Conservation (phyloP, 2,113 vertebrate genomes). For the Centropus unirufus region DNA sequence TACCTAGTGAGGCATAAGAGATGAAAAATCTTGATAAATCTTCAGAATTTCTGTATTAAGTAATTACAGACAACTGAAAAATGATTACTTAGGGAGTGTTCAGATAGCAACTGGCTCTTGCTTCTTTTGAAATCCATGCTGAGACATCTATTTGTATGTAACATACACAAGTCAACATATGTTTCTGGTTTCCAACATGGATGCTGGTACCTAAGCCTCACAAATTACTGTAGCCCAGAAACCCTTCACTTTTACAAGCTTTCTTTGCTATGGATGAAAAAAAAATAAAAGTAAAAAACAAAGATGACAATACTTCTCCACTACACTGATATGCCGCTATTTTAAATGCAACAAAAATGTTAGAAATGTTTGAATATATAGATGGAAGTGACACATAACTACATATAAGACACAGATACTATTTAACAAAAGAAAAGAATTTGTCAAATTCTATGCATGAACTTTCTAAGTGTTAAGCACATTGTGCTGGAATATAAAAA, state of each 20-base stretch:
- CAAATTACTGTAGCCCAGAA: not conserved
- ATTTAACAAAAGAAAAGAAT: not conserved
- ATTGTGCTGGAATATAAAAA: not conserved
- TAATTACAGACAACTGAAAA: not conserved
- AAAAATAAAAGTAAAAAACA: not conserved
- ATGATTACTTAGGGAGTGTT: not conserved
- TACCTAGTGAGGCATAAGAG: not conserved
- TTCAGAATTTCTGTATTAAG: not conserved
- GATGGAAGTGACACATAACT: not conserved
- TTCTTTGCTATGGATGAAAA: not conserved
- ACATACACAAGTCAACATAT: not conserved
- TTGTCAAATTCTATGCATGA: not conserved
- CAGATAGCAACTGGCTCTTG: not conserved
- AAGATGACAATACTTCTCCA: not conserved
- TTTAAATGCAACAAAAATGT: not conserved
- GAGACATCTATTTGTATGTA: not conserved
- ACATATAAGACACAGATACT: not conserved
- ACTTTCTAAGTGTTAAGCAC: not conserved
- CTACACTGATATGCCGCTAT: not conserved
- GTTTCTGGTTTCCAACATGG: not conserved
- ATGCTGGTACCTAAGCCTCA: not conserved
- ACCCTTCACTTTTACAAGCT: not conserved
- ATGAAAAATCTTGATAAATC: not conserved
- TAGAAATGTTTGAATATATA: not conserved
- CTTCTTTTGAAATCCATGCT: not conserved